Percentiles rank a stretch among this genome's conserved stretches.
These are phyloP conservation scores for Pomatorhinus ruficollis DNA, from an alignment of 2,113 vertebrate genomes.

Conservation along the genomic window DNA sequence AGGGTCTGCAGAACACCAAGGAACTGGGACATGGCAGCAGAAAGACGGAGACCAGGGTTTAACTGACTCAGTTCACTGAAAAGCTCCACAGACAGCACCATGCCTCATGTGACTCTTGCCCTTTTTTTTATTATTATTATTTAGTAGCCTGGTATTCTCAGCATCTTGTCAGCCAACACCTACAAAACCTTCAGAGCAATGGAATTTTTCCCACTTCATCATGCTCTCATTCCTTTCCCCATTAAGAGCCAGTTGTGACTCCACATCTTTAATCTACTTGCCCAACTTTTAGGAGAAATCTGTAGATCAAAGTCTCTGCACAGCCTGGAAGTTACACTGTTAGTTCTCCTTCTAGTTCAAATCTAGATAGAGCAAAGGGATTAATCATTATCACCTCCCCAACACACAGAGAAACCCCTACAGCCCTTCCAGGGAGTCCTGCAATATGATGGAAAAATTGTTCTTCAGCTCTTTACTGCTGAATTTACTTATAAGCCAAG, in stretches of 20 bases:
- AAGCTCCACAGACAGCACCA: background rate
- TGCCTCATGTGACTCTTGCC: background rate
- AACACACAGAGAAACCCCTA: background rate
- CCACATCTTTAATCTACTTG: background rate
- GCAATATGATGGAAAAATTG: background rate
- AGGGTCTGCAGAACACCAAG: background rate
- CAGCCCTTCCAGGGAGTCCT: background rate
- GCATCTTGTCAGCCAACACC: background rate
- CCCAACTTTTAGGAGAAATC: background rate
- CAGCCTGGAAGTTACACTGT: background rate
- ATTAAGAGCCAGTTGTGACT: background rate
- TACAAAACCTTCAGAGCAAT: background rate
- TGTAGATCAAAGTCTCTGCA: conserved; percentile 5
- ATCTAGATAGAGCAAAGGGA: background rate
- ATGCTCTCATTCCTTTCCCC: background rate
- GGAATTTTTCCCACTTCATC: background rate
- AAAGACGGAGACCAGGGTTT: background rate
- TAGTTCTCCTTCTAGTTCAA: background rate
- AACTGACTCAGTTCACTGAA: background rate
- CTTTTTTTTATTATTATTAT: background rate
- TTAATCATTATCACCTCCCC: background rate
- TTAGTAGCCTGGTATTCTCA: background rate
- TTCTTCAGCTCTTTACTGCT: background rate
- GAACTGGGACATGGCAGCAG: background rate
- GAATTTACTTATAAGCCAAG: background rate